Base-by-base conservation (phyloP, 2,888 invertebrate genomes). In the Perizoma flavofasciatum region DNA sequence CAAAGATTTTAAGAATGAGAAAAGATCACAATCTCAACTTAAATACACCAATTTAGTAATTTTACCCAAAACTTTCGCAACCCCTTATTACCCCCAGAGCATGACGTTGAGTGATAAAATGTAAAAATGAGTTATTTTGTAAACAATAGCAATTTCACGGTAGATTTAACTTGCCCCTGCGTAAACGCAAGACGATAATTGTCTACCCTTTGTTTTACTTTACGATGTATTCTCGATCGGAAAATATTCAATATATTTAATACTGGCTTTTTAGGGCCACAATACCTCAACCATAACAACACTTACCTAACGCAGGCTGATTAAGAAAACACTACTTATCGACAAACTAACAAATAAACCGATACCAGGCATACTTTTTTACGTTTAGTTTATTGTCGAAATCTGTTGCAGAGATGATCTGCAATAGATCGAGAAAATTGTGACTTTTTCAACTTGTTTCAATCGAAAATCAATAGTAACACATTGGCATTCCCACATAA, bases 71-170 rank as follows among this genome's bases (percentile, higher is more conserved):
- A 52, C 51, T 51, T 62, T 62, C 40, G 62, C 60, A 64, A 60
- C 61, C 64, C 59, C 46, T 43, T 48, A 64, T 64, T 55, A 64
- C 49, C 52, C 50, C 34, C 55, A 3, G 44, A 61, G 37, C 64
- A 58, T 55, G 43, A 60, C 60, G 63, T 52, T 37, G 55, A 41
- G 55, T 55, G 51, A 32, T 49, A 51, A 58, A 70, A 67, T 65
- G 63, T 74, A 79, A 81, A 87, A 85, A 83, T 82, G 66, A 78
- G 72, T 85, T 82, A 85, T 89, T 89, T 88, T 79, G 85, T 89
- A 88, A 89, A 89, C 88, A 87, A 88, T 84, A 81, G 82, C 76
- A 88, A 90, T 91, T 91, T 90, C 81, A 77, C 89, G 90, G 82
- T 89, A 88, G 75, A 86, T 85, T 85, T 77, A 71, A 59, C 66